Percentiles rank a stretch among this genome's conserved stretches.
These are phyloP conservation scores for Linepithema humile DNA, from an alignment of 1,140 invertebrate genomes.

Conservation along the genomic window DNA sequence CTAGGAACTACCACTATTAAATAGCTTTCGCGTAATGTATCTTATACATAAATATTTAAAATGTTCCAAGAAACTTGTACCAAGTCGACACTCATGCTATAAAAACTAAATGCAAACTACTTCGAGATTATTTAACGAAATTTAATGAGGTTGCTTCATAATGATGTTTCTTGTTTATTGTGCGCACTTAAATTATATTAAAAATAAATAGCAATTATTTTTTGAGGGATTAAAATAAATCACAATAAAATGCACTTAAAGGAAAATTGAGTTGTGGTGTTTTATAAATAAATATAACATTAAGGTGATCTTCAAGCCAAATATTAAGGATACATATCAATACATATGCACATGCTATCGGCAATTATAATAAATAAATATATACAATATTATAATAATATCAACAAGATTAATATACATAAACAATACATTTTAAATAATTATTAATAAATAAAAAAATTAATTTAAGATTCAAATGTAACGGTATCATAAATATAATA, in stretches of 20 bases:
- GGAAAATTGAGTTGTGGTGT: background rate
- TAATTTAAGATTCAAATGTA: conserved; percentile 1
- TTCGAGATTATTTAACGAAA: too few relatives aligned
- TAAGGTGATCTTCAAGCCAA: background rate
- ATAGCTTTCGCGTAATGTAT: background rate
- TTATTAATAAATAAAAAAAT: background rate
- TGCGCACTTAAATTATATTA: background rate
- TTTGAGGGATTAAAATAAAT: background rate
- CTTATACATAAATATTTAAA: background rate
- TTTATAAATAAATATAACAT: background rate
- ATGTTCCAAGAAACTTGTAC: background rate
- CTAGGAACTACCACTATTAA: conserved; percentile 25
- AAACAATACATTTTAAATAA: background rate
- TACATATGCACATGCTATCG: background rate
- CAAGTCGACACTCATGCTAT: background rate
- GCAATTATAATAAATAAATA: background rate
- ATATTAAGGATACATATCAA: background rate
- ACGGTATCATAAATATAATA: background rate
- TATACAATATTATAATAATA: background rate
- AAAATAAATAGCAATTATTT: background rate
- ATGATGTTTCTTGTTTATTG: background rate
- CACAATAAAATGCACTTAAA: background rate
- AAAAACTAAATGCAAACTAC: conserved; percentile 2
- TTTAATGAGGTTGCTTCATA: too few relatives aligned
- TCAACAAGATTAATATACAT: background rate